Evolutionary conservation across 2,113 vertebrate species (phyloP).

Genomic region (Xenopus borealis): DNA sequence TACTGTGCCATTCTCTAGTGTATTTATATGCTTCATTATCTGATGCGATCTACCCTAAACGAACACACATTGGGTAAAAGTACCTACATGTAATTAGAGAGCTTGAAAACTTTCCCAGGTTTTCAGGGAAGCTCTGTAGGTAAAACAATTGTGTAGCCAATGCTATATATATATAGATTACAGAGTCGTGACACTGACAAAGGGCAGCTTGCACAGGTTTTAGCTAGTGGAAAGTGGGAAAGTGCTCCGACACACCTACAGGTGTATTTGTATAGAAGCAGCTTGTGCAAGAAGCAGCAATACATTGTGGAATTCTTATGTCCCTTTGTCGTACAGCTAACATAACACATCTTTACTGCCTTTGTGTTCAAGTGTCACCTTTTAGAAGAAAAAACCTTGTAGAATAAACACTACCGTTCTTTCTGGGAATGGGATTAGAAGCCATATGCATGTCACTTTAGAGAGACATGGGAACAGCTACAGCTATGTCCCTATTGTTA

Average conservation of each 20-base stretch:
- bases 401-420: background rate
- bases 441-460: background rate
- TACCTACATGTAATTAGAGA: too few species aligned
- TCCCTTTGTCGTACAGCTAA: background rate
- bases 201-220: conserved; percentile 4
- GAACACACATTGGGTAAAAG: too few species aligned
- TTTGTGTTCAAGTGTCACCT: background rate
- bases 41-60: too few species aligned
- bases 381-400: background rate
- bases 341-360: background rate
- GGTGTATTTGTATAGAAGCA: background rate
- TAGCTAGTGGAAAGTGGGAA: conserved; percentile 1
- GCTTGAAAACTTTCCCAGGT: too few species aligned
- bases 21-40: too few species aligned
- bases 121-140: too few species aligned
- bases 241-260: background rate
- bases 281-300: background rate
- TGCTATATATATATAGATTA: too few species aligned
- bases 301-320: background rate
- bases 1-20: too few species aligned
- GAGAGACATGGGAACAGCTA: background rate
- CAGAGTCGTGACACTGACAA: background rate
- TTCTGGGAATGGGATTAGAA: background rate
- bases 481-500: background rate
- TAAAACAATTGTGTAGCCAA: too few species aligned